Evolutionary conservation across 2,888 invertebrate species (phyloP), one percentile per base, ranked within the genome.

Genomic region (Ochropleura leucogaster): DNA sequence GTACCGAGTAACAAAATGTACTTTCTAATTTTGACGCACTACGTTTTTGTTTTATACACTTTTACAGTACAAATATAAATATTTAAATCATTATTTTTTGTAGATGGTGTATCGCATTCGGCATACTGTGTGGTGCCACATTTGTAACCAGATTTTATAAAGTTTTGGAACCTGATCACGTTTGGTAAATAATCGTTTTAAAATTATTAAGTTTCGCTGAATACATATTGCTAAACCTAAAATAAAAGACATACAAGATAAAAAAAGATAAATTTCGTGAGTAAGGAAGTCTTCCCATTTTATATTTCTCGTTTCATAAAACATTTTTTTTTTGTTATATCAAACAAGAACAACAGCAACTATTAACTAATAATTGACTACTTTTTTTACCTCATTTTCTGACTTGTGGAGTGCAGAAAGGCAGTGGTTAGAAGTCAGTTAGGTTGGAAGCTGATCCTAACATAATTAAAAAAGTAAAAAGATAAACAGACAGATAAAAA

Each of bases 111-210:
- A 84, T 97, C 0, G 92, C 97, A 59, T 98, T 99, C 93, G 95
- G 96, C 47, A 85, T 97, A 51, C 95, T 99, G 76, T 96, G 98
- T 83, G 90, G 97, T 46, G 94, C 98, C 65, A 98, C 99, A 51
- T 95, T 97, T 85, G 94, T 97, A 49, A 99, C 99, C 14, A 97
- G 99, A 89, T 98, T 98, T 93, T 98, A 99, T 91, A 99, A 98
- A 97, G 98, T 99, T 59, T 97, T 98, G 42, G 98, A 98, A 91
- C 99, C 99, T 4, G 98, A 98, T 94, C 99, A 99, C 97, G 98
- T 99, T 46, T 99, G 99, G 99, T 99, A 97, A 97, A 97, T 81
- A 63, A 42, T 59, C 0, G 18, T 55, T 14, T 3, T 3, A 57
- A 3, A 42, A 18, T 4, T 42, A 30, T 20, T 5, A 14, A 10